Percentiles rank a stretch among this genome's conserved stretches.
phyloP scores from a whole-genome alignment of 2,113 vertebrate species.

The Brienomyrus longianalis region DNA sequence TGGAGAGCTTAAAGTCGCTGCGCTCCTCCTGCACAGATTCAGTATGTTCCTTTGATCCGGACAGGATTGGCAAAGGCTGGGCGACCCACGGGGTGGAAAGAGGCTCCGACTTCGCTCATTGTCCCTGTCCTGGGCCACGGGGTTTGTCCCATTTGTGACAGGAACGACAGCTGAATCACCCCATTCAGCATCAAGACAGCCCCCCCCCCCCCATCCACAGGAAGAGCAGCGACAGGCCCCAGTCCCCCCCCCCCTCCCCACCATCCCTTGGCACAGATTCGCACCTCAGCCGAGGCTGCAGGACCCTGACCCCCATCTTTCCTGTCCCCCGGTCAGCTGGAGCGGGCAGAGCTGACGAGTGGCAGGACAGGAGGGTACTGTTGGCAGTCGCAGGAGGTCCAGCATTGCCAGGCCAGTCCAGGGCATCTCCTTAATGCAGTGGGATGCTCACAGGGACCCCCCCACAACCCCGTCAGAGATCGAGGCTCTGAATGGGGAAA shows the following conservation, averaged over 20 bases:
- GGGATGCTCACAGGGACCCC: neutral
- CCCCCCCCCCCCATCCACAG: conserved; percentile 30
- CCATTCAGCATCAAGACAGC: conserved; percentile 29
- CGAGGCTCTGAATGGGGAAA: neutral
- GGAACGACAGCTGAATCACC: conserved; percentile 37
- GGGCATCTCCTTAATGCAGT: conserved; percentile 22
- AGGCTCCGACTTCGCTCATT: conserved; percentile 31
- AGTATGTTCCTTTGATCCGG: conserved; percentile 16
- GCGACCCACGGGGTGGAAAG: conserved; percentile 34
- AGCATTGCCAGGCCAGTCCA: conserved; percentile 41
- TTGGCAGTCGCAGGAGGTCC: conserved; percentile 26
- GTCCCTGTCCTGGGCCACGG: conserved; percentile 24
- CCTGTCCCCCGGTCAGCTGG: conserved; percentile 40
- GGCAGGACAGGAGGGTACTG: conserved; percentile 22
- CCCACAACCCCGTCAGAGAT: neutral
- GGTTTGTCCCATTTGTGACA: conserved; percentile 14
- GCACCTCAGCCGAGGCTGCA: conserved; percentile 55
- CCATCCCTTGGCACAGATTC: conserved; percentile 47
- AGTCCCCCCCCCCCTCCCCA: conserved; percentile 35
- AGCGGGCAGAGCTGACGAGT: conserved; percentile 38
- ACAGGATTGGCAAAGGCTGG: conserved; percentile 31
- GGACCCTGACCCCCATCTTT: conserved; percentile 51
- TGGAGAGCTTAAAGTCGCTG: neutral
- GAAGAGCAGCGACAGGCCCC: conserved; percentile 40
- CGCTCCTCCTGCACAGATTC: neutral